Evolutionary conservation across 1,140 invertebrate species (phyloP).

Genomic region (Cephus cinctus): DNA sequence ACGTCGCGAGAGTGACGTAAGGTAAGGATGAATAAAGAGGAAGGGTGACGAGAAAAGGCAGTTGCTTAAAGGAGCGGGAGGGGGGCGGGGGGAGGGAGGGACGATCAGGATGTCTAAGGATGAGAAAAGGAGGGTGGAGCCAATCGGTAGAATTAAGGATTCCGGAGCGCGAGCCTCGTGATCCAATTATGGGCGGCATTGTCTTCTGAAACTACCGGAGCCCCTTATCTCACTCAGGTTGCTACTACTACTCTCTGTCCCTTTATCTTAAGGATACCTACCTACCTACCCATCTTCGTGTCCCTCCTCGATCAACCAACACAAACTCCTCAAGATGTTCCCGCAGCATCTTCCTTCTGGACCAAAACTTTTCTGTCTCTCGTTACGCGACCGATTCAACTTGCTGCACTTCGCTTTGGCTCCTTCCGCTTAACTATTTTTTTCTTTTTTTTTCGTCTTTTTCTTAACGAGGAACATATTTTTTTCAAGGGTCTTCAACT

Average conservation of each 20-base stretch:
- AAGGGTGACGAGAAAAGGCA: background rate
- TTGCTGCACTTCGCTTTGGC: too few relatives aligned
- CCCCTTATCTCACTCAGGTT: constrained; percentile 39
- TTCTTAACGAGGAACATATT: background rate
- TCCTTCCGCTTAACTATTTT: background rate
- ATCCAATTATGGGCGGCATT: constrained; percentile 47
- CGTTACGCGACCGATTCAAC: too few relatives aligned
- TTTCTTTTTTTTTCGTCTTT: background rate
- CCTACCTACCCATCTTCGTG: constrained; percentile 15
- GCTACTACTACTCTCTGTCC: constrained; percentile 22
- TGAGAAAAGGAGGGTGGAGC: constrained; percentile 18
- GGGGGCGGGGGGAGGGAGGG: constrained; percentile 9
- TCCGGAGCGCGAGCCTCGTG: constrained; percentile 37
- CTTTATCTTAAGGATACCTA: too few relatives aligned
- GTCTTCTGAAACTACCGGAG: constrained; percentile 41
- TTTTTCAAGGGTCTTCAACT: too few relatives aligned
- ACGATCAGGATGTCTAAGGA: too few relatives aligned
- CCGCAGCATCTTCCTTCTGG: too few relatives aligned
- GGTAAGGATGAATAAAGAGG: constrained; percentile 5
- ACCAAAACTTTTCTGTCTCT: too few relatives aligned
- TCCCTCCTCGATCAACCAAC: too few relatives aligned
- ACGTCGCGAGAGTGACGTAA: constrained; percentile 2
- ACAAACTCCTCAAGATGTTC: too few relatives aligned
- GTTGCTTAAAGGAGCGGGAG: constrained; percentile 13
- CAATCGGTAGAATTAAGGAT: constrained; percentile 43